phyloP scores from a whole-genome alignment of 2,797 vertebrate species.

The Pteronotus mesoamericanus region DNA sequence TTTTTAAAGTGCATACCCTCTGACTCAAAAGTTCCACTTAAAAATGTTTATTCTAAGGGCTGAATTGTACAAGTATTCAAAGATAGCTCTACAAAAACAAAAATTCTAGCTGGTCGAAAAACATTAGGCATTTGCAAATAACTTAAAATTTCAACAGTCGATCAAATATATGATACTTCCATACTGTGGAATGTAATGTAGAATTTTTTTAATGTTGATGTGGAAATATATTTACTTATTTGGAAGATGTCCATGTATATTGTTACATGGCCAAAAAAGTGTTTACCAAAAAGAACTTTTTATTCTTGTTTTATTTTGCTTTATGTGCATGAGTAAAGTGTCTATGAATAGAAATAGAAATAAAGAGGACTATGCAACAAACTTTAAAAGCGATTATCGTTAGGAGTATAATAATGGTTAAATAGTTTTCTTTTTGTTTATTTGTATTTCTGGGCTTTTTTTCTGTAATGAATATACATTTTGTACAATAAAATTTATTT shows the following conservation, averaged over 20 bases:
- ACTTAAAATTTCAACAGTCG: neutral
- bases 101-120: neutral
- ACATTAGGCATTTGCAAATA: neutral
- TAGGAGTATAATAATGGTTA: neutral
- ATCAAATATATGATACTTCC: neutral
- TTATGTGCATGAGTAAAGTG: neutral
- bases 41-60: neutral
- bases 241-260: neutral
- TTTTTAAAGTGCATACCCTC: neutral
- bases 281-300: neutral
- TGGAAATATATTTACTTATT: neutral
- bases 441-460: neutral
- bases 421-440: neutral
- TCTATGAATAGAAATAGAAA: neutral
- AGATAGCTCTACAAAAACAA: neutral
- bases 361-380: neutral
- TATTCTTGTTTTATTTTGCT: neutral
- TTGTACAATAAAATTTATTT: neutral
- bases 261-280: neutral
- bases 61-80: neutral
- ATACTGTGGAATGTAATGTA: neutral
- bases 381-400: neutral
- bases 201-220: neutral
- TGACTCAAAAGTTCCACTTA: neutral
- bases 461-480: neutral